Evolutionary conservation across 2,888 invertebrate species (phyloP), one percentile per base, ranked within the genome.

Genomic region (Thalpophila matura): DNA sequence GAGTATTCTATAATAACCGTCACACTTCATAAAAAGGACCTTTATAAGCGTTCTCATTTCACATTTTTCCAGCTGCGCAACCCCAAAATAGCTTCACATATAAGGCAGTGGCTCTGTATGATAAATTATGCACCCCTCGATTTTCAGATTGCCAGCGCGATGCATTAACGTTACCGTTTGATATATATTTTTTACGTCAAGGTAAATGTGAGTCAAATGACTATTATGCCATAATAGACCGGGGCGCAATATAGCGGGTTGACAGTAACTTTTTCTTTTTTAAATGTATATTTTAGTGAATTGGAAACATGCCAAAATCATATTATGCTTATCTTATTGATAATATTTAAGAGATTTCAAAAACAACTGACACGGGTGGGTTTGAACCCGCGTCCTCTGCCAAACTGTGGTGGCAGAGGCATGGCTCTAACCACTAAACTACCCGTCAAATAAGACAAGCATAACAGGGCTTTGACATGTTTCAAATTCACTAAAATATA

Each of bases 51-150:
- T 40, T 56, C 16, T 6, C 31, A 16, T 5, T 9, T 37, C 14
- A 35, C n/a, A 26, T 26, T 61, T 53, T 68, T 42, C 7, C 27
- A 74, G 14, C 50, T 26, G 50, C 27, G 63, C 27, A 78, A 63
- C 79, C 54, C 78, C 20, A 80, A 78, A 94, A 94, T 93, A 93
- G 86, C 92, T 88, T 85, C 83, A 88, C 90, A 93, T 92, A 89
- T 88, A 88, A 84, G 84, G 87, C 82, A 87, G 86, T 85, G 82
- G 83, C 86, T 75, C 79, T 75, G 77, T 79, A 83, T 90, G 90
- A 92, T 94, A 94, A 93, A 94, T 94, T 95, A 94, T 94, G 91
- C 94, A 94, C 94, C 94, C 93, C 89, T 87, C 89, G 89, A 92
- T 90, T 91, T 88, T 74, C 86, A 91, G 91, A 92, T 91, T 91